Conservation (phyloP, 2,888 invertebrate genomes). For the Choreutis nemorana region DNA sequence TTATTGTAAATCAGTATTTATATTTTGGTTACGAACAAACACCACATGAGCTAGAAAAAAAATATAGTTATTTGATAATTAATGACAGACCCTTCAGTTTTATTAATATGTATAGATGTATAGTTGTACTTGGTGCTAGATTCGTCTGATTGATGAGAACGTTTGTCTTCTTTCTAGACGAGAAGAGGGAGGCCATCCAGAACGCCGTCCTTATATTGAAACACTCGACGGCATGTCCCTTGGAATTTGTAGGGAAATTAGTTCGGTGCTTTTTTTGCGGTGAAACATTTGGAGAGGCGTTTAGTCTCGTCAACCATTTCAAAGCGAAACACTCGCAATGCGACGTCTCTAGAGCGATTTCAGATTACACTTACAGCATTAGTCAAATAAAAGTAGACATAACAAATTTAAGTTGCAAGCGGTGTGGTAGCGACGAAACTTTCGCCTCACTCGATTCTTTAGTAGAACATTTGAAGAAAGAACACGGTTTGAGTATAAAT, state of each 20-base stretch:
- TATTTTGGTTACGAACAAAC: no score
- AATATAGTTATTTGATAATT: no score
- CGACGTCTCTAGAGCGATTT: no score
- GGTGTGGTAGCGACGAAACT: conserved; percentile 7
- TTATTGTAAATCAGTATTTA: no score
- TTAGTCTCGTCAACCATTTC: no score
- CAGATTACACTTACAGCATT: no score
- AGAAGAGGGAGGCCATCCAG: conserved; percentile 6
- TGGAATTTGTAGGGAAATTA: conserved; percentile 6
- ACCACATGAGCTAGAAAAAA: no score
- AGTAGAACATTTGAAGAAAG: conserved; percentile 11
- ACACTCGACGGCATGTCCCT: conserved; percentile 13
- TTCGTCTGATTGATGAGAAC: no score
- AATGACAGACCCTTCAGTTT: no score
- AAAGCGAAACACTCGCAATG: no score
- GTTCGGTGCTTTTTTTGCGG: conserved; percentile 11
- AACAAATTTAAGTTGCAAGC: conserved; percentile 10
- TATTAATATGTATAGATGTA: no score
- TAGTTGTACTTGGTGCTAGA: no score
- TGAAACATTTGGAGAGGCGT: conserved; percentile 8
- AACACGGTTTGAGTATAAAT: conserved; percentile 10
- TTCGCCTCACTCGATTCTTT: conserved; percentile 7
- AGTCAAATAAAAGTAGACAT: conserved; percentile 11
- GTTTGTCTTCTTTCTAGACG: conserved; percentile 12
- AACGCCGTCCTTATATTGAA: conserved; percentile 11